Evolutionary conservation across 2,888 invertebrate genomes (phyloP), one percentile per base, ranked within the genome.

Genomic region (Rotaria magnacalcarata): DNA sequence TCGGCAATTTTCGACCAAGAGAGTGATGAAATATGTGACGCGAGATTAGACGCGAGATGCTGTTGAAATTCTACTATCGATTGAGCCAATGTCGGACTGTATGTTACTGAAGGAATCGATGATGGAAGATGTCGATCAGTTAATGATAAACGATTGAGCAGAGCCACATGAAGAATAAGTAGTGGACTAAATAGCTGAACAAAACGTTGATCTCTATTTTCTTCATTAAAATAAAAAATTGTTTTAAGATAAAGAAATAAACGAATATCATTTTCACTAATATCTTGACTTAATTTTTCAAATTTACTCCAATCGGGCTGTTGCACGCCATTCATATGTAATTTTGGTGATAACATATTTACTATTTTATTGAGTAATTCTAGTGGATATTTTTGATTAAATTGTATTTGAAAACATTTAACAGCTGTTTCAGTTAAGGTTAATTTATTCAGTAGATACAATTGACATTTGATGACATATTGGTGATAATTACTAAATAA

Each of bases 391-490:
- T 24, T 43, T 24, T n/a, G 21, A 43, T 75, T 2, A 19, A 75
- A 75, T 43, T 43, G 43, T 43, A 75, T 75, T 75, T 21, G 41
- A 47, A 75, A 75, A 75, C 75, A 75, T 41, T 75, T 75, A 41
- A 75, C 75, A 1, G 43, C 16, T 47, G 75, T 75, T 75, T 75
- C 47, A 24, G 75, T 43, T 75, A 75, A 47, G 7, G 21, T 75
- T 41, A 75, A 75, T 75, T 75, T 75, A 43, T 75, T 75, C 75
- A 75, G 43, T 41, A 75, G 24, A 43, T 75, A 75, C 34, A 75
- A 27, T 75, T 47, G 21, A 75, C 75, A 75, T 75, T 75, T 21
- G 2, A 75, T 14, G 1, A 43, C 8, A 75, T 43, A 75, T 43
- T 75, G 75, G 43, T 75, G 75, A 75, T 75, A 75, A 43, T 75